These are phyloP conservation scores for Acestrorhynchus altus DNA, from an alignment of 2,797 vertebrate species.

Conservation along the genomic window DNA sequence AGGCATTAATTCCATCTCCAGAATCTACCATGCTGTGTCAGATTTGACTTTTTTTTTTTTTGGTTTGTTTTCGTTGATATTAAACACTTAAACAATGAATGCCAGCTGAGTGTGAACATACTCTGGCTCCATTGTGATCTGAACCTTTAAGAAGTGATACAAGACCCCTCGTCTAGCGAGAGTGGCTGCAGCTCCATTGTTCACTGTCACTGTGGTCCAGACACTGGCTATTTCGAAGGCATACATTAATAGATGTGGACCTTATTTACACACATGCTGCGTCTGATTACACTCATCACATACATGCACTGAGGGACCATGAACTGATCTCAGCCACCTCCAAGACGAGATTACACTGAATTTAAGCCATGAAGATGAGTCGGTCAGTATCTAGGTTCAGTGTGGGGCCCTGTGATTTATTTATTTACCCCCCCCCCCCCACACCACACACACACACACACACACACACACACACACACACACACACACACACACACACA, in stretches of 20 bases:
- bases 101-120: slow-evolving; percentile 43
- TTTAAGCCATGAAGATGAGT: slow-evolving; percentile 39
- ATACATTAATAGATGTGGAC: slow-evolving; percentile 1
- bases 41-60: slow-evolving; percentile 64
- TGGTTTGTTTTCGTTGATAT: slow-evolving; percentile 54
- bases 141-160: not conserved
- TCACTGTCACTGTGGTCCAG: slow-evolving; percentile 16
- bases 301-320: slow-evolving; percentile 42
- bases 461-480: too few relatives aligned
- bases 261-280: not conserved
- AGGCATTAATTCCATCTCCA: slow-evolving; percentile 77
- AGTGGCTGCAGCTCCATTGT: not conserved
- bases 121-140: slow-evolving; percentile 48
- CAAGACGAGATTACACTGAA: slow-evolving; percentile 29
- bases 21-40: slow-evolving; percentile 78
- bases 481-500: too few relatives aligned
- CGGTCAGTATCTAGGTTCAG: slow-evolving; percentile 23
- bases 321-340: slow-evolving; percentile 1
- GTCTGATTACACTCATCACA: slow-evolving; percentile 6
- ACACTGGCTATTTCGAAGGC: slow-evolving; percentile 6
- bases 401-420: not conserved
- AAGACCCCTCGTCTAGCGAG: not conserved
- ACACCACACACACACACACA: not conserved
- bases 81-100: slow-evolving; percentile 67
- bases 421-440: not conserved